Conservation (phyloP, 2,888 invertebrate genomes). For the Beris morrisii region DNA sequence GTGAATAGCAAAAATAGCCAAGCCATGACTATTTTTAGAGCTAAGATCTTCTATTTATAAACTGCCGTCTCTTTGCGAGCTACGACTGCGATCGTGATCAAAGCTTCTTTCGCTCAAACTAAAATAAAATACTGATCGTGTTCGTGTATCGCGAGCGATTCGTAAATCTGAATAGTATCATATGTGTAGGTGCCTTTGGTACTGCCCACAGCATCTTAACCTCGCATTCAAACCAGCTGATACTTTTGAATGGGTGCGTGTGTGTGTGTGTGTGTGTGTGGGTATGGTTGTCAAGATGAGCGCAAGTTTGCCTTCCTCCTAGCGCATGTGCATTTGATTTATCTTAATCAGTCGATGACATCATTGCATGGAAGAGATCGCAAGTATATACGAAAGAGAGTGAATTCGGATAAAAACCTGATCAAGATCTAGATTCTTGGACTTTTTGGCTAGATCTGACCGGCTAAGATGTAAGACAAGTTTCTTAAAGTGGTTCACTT, state of each 20-base stretch:
- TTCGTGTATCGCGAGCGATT: too few relatives aligned
- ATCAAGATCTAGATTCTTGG: too few relatives aligned
- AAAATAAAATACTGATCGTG: too few relatives aligned
- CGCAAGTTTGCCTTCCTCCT: not conserved
- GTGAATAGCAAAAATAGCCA: constrained; percentile 24
- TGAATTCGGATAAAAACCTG: too few relatives aligned
- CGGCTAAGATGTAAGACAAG: too few relatives aligned
- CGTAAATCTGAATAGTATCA: too few relatives aligned
- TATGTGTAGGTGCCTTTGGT: too few relatives aligned
- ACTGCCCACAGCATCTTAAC: too few relatives aligned
- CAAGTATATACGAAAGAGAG: too few relatives aligned
- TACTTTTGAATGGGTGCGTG: constrained; percentile 8
- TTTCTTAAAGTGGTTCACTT: too few relatives aligned
- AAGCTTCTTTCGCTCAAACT: not conserved
- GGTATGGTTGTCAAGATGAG: constrained; percentile 1
- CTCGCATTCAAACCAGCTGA: constrained; percentile 24
- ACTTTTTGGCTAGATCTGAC: too few relatives aligned
- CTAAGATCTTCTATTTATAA: constrained; percentile 23
- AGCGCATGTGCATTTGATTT: constrained; percentile 34
- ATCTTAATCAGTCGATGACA: constrained; percentile 35
- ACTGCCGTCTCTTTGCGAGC: not conserved
- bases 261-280: constrained; percentile 19
- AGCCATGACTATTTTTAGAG: constrained; percentile 26
- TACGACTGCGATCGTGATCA: constrained; percentile 5
- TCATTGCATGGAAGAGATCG: constrained; percentile 7